Base-by-base conservation (phyloP, 2,888 invertebrate genomes). In the Agelastica alni region DNA sequence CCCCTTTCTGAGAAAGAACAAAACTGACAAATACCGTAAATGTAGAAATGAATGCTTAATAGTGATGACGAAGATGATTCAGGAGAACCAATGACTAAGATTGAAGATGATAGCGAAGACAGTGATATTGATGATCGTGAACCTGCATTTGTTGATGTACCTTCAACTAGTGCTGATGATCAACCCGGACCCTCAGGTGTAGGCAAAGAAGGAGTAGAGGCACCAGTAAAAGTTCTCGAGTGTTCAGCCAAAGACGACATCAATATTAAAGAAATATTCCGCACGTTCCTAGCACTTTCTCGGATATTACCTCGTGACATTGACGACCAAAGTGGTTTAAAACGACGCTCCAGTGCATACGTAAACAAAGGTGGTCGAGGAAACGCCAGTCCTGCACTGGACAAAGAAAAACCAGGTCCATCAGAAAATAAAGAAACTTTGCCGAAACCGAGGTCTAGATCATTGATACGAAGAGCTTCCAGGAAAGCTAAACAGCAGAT, bases 171-270 rank as follows among this genome's bases (percentile, higher is more conserved):
- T 60, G 71, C 71, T 14, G 74, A 75, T 57, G 75, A 76, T 43
- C 75, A 77, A 62, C 73, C 78, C 14, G 78, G 77, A 16, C 77
- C 78, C n/a, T 77, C 77, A 1, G 77, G 77, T 5, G 62, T 77
- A 7, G 70, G 70, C 53, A 75, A 75, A 56, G 66, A 67, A 42
- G 58, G 70, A 52, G 62, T 65, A 46, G 77, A 75, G 62, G 70
- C 73, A 75, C 75, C 75, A n/a, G n/a, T n/a, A n/a, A 87, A 88
- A 75, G 85, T 89, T 39, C 78, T 89, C 68, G 90, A 87, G 75
- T 90, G 87, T 74, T 91, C 88, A 41, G 89, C 89, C 10, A 89
- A 89, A 73, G 88, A 88, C 70, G 88, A 90, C 74, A 83, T 83
- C 69, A 88, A 88, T 74, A 84, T 93, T 60, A 84, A 84, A 67